Base-by-base conservation (phyloP, 2,888 invertebrate species). In the Sesamia inferens region DNA sequence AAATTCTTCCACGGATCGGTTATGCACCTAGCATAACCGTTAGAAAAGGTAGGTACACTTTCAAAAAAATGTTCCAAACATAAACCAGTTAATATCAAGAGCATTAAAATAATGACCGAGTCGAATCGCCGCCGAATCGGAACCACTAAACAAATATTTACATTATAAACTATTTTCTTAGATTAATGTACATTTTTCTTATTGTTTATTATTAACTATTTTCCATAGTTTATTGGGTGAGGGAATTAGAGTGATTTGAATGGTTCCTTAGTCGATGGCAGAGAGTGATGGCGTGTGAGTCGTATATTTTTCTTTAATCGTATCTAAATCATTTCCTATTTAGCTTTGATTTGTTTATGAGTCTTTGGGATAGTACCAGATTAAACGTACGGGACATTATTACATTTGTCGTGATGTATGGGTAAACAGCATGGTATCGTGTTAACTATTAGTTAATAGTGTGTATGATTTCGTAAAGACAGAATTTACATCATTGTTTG, bases 141-240 rank as follows among this genome's bases (percentile, higher is more conserved):
- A 6, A 6, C 31, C 0, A 65, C n/a, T 85, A 90, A 92, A 87
- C 24, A 71, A 54, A 68, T 78, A 63, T 79, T 84, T 81, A 83
- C 82, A 82, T 76, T 84, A 31, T 64, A 83, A 88, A 88, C 84
- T 89, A 88, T 89, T 88, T 90, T 89, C 84, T 88, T 88, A 83
- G 85, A 85, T 89, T 90, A 89, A 90, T 90, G 87, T 89, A 77
- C 79, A 83, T 88, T 89, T 79, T 90, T 90, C 89, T 91, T 90
- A 91, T 90, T 90, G 87, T 90, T 89, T 89, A 90, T 91, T 90
- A 90, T 89, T 88, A 87, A 88, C 87, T 85, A 87, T 87, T 84
- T 83, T 84, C 82, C 74, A 83, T 83, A 83, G 84, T 90, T 92
- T 90, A 89, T 84, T 84, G 84, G 83, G 72, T 84, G 77, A 74